Evolutionary conservation across 1,140 invertebrate species (phyloP).

Genomic region (Ips nitidus): DNA sequence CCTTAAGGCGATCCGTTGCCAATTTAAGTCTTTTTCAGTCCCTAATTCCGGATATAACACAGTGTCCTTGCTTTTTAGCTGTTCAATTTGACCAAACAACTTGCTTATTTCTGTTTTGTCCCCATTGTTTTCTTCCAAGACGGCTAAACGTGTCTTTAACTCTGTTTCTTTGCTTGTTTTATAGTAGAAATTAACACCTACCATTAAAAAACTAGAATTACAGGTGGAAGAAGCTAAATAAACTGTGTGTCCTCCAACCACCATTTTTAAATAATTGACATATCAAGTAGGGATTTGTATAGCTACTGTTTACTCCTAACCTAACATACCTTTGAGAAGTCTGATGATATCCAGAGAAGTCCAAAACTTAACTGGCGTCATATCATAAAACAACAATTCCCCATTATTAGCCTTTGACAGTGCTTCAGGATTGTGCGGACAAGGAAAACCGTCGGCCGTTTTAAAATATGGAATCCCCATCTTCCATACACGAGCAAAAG

Average conservation of each 20-base stretch:
- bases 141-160: background rate
- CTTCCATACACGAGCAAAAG: slow-evolving; percentile 29
- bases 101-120: background rate
- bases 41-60: slow-evolving; percentile 25
- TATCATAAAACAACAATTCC: slow-evolving; percentile 42
- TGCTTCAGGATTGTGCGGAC: slow-evolving; percentile 44
- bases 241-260: too few relatives aligned
- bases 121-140: slow-evolving; percentile 6
- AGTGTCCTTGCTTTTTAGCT: slow-evolving; percentile 24
- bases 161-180: slow-evolving; percentile 17
- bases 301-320: background rate
- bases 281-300: background rate
- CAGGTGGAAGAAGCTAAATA: background rate
- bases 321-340: slow-evolving; percentile 20
- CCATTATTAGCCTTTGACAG: slow-evolving; percentile 39
- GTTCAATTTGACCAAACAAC: slow-evolving; percentile 19
- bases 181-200: slow-evolving; percentile 25
- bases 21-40: slow-evolving; percentile 39
- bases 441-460: slow-evolving; percentile 41
- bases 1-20: slow-evolving; percentile 38
- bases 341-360: slow-evolving; percentile 25
- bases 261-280: background rate
- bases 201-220: background rate
- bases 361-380: slow-evolving; percentile 38
- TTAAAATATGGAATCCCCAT: slow-evolving; percentile 50